Base-by-base conservation (phyloP, 2,113 vertebrate species). In the Anhinga anhinga region DNA sequence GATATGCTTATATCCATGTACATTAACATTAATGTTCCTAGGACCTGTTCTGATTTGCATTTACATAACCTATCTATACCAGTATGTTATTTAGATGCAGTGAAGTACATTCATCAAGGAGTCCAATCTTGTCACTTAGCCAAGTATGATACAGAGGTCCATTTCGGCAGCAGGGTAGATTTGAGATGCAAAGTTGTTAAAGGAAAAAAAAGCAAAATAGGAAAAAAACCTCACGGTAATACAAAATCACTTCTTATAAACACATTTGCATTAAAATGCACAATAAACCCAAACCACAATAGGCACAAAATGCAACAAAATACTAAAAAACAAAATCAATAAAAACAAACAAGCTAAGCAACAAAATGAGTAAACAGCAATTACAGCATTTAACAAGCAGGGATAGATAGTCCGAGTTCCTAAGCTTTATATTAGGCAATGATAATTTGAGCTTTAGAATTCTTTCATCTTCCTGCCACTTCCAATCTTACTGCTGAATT, bases 331-430 rank as follows among this genome's bases (percentile, higher is more conserved):
- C 38, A 80, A 90, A 95, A 95, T 93, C 85, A 86, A 95, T 95
- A 88, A 88, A 93, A 94, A 7, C 63, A 95, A 97, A 92, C 85
- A 90, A 90, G 18, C 71, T 88, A 93, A 92, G 55, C 79, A 97
- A 92, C 50, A 81, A 93, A 93, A 92, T 55, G 74, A 94, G 82
- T 92, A 97, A 97, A 96, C 79, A 94, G 63, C 92, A 97, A 96
- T 95, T 96, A 94, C 42, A 90, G 71, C 29, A 86, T 92, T 96
- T 94, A 95, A 90, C 67, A 92, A 88, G 55, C n/a, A 83, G 67
- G 15, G n/a, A 70, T n/a, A 91, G 62, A 73, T 52, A 87, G 70
- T 79, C 62, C 73, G 71, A 55, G n/a, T 78, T 90, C 55, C 82
- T 90, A 88, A 83, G 62, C 49, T 86, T 96, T 86, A 69, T 93